These are phyloP conservation scores for Coelopa pilipes DNA, from an alignment of 2,888 invertebrate genomes.

Conservation along the genomic window DNA sequence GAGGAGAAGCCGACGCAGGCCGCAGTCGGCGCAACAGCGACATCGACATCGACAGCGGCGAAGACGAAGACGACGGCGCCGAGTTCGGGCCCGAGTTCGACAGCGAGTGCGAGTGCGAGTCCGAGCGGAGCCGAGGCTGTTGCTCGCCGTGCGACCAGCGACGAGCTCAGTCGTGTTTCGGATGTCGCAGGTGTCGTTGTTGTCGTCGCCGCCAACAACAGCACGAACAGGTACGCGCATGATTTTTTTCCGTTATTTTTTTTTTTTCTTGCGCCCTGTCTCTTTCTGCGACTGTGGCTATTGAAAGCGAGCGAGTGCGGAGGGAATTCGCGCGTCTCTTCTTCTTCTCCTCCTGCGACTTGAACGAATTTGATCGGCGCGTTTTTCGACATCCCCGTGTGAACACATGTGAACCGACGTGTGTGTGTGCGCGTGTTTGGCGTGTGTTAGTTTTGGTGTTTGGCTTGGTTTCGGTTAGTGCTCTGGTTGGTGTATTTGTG, in stretches of 20 bases:
- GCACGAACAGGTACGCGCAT: conserved; percentile 62
- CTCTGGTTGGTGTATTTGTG: neutral
- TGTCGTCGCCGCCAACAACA: conserved; percentile 44
- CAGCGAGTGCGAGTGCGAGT: conserved; percentile 35
- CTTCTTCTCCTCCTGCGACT: no score
- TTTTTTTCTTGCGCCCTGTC: conserved; percentile 15
- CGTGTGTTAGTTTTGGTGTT: no score
- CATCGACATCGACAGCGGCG: conserved; percentile 26
- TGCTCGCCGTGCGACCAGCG: conserved; percentile 54
- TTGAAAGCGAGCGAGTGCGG: neutral
- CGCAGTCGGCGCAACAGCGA: conserved; percentile 20
- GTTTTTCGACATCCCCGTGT: no score
- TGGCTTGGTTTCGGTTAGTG: no score
- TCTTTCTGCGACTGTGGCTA: conserved; percentile 4
- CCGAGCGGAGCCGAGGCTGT: conserved; percentile 42
- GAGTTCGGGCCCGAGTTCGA: conserved; percentile 37
- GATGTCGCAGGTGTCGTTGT: conserved; percentile 62
- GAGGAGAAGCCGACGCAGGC: conserved; percentile 15
- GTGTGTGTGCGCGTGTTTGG: no score
- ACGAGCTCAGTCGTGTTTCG: conserved; percentile 64
- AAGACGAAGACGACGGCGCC: conserved; percentile 23
- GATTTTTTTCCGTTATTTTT: conserved; percentile 29
- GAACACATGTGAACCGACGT: no score
- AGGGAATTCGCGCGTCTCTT: no score
- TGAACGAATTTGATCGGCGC: no score